Base-by-base conservation (phyloP, 2,113 vertebrate species). In the Elephas maximus region DNA sequence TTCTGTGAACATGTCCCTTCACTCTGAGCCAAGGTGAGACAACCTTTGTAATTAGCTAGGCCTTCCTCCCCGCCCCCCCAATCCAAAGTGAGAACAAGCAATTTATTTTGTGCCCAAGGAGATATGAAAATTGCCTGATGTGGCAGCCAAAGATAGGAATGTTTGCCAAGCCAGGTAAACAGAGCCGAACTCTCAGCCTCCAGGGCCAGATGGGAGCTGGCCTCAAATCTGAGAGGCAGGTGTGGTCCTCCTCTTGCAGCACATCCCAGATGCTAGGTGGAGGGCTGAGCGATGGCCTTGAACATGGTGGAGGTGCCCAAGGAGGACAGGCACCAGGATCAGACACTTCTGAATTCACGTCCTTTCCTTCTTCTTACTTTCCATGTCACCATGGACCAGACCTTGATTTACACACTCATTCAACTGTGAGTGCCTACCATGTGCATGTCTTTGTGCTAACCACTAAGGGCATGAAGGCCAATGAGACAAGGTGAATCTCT, bases 31-130 rank as follows among this genome's bases (percentile, higher is more conserved):
- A 24, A 60, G 33, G 91, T 33, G 60, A 77, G 88, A 92, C 0
- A 11, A 74, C 44, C 76, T 26, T 90, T 81, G 86, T 94, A 92
- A 97, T 96, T 97, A 87, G 73, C n/a, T 74, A 90, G 77, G 6
- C 69, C 73, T 95, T 67, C 91, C 41, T 77, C 44, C 57, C 5
- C 53, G 48, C 7, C 48, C 45, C 44, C 87, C 28, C 6, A 73
- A 76, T 45, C 85, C 84, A 81, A 78, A 79, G 51, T 74, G 65
- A 88, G 65, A 91, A 97, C 94, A 88, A 51, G 28, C 2, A 62
- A 77, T 92, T 98, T 95, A 82, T 94, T 98, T 95, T 95, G 86
- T 89, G 76, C 30, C 63, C 14, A 45, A 30, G 77, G 94, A 82
- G 15, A 74, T 23, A 97, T 73, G 80, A 97, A 77, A 26, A 26